Evolutionary conservation across 2,113 vertebrate genomes (phyloP), one percentile per base, ranked within the genome.

Genomic region (Saimiri boliviensis): DNA sequence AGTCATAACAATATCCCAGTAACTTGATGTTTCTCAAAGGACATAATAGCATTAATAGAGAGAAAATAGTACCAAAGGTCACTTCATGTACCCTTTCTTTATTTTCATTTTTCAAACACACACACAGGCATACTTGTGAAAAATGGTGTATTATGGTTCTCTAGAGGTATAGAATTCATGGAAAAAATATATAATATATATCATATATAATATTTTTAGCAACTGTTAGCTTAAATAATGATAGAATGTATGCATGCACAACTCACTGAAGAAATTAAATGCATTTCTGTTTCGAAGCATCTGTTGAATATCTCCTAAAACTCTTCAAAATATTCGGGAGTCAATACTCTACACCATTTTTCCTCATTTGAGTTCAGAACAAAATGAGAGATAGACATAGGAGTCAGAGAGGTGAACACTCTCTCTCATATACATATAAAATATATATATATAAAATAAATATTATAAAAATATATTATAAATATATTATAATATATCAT

Each of bases 171-270:
- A 58, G 21, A 23, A 58, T 23, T 58, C 23, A 58, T 58, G 56
- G 3, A 58, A 52, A 52, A 52, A 5, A 52, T 52, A 52, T 14
- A 49, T 49, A 49, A 49, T 49, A 52, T 52, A 19, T 52, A 52
- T 52, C 5, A 52, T 52, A 52, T 17, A 52, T 17, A 52, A 52
- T 52, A 17, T 52, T 52, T 52, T 52, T 17, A 97, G 52, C 89
- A 95, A 97, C 84, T 97, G 96, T 87, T 97, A 93, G 95, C 93
- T 10, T 35, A 32, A 85, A 93, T 71, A 74, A 77, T 94, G 85
- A 52, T 32, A 96, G 83, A 84, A 95, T 87, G 91, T 70, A 10
- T 1, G 3, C 77, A 76, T 17, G 82, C 54, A 71, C 12, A 49
- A 27, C 66, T 97, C 0, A 0, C 5, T 86, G 52, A 6, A 83